Evolutionary conservation across 92 coral and sea anemone genomes (phyloP).

Genomic region (Meandrina meandrites): DNA sequence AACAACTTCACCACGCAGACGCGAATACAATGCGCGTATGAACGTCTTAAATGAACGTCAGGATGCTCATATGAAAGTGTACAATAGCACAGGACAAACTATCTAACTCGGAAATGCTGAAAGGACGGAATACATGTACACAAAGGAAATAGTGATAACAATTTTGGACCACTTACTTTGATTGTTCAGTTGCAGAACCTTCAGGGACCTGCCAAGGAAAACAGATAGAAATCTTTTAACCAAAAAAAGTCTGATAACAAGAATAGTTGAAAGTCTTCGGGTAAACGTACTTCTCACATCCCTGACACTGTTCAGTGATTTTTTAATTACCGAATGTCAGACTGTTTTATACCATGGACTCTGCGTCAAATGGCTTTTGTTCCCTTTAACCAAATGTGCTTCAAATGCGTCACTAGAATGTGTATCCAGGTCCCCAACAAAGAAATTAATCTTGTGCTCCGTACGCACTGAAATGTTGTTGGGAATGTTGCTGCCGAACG

Average conservation of each 20-base stretch:
- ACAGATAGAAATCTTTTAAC: not conserved
- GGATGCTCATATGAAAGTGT: not conserved
- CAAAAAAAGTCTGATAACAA: not conserved
- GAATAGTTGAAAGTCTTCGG: not conserved
- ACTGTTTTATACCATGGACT: too few relatives aligned
- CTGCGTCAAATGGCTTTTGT: too few relatives aligned
- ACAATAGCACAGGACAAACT: not conserved
- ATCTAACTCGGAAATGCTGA: not conserved
- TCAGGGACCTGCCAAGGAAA: conserved; percentile 2
- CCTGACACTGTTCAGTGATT: too few relatives aligned
- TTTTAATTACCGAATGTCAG: too few relatives aligned
- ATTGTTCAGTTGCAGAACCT: not conserved
- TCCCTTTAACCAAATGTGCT: too few relatives aligned
- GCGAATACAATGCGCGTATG: not conserved
- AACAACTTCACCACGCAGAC: not conserved
- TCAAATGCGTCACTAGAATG: too few relatives aligned
- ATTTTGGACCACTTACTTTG: not conserved
- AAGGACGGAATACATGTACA: not conserved
- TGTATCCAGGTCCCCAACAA: too few relatives aligned
- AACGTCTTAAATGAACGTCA: not conserved
- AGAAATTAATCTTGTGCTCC: too few relatives aligned
- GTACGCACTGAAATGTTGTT: too few relatives aligned
- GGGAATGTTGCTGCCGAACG: not conserved
- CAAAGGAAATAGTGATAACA: not conserved
- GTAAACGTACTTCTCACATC: too few relatives aligned